A percentile compares a stretch with the other conserved stretches of the same genome.
Evolutionary conservation across 2,888 invertebrate genomes (phyloP).

Genomic region (Gari tellinella): DNA sequence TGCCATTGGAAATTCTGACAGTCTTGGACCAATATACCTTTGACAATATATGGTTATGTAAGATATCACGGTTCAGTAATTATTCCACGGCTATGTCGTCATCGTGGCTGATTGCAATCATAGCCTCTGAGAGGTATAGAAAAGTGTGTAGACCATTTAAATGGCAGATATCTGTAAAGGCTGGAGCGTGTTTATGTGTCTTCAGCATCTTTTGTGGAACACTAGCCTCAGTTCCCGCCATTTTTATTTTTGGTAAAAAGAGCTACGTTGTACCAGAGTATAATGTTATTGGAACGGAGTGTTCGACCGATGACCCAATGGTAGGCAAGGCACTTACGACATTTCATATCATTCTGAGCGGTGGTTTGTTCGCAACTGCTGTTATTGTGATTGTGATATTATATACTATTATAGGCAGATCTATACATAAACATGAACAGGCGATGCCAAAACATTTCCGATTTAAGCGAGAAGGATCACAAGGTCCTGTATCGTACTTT

Average conservation of each 20-base stretch:
- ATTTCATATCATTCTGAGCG: constrained; percentile 26
- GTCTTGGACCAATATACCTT: background rate
- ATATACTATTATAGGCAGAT: constrained; percentile 48
- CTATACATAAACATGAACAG: constrained; percentile 22
- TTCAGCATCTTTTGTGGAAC: constrained; percentile 20
- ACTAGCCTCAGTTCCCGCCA: constrained; percentile 33
- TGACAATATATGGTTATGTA: background rate
- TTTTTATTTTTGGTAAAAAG: constrained; percentile 49
- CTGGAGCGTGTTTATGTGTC: constrained; percentile 44
- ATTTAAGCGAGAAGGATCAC: too few species aligned
- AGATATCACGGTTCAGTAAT: constrained; percentile 5
- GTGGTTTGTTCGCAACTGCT: constrained; percentile 23
- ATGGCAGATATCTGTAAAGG: constrained; percentile 56
- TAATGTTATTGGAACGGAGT: constrained; percentile 55
- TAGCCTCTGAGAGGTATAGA: constrained; percentile 59
- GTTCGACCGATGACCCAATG: constrained; percentile 58
- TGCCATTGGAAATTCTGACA: constrained; percentile 4
- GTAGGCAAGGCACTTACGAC: constrained; percentile 42
- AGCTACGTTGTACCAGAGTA: constrained; percentile 21
- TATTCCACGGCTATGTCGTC: background rate
- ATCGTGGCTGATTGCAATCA: constrained; percentile 31
- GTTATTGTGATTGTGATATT: constrained; percentile 26
- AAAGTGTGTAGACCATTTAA: constrained; percentile 65
- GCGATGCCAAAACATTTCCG: background rate
- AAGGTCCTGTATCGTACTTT: too few species aligned